Conservation (phyloP, 2,888 invertebrate genomes). For the Scaptodrosophila latifasciaeformis region DNA sequence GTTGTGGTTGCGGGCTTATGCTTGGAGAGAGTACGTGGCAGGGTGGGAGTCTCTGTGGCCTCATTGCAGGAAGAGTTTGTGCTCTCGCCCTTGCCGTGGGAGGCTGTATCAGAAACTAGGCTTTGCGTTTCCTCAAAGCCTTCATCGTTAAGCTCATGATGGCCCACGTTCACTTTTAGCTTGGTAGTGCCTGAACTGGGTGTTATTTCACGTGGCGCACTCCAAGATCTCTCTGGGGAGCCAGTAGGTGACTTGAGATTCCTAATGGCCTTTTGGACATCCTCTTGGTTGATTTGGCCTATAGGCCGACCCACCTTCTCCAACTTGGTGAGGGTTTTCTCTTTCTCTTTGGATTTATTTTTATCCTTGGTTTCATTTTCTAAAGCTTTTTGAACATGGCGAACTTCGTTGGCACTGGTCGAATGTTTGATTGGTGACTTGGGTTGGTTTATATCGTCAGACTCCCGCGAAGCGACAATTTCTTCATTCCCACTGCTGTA, state of each 20-base stretch:
- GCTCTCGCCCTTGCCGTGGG: constrained; percentile 80
- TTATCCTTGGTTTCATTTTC: constrained; percentile 70
- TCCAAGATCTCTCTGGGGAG: constrained; percentile 79
- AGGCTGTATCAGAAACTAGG: constrained; percentile 89
- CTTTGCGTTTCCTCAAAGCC: constrained; percentile 94
- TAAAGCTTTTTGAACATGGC: constrained; percentile 34
- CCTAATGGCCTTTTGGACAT: constrained; percentile 82
- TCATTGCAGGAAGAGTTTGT: constrained; percentile 85
- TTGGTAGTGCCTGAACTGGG: constrained; percentile 40
- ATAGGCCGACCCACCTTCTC: constrained; percentile 79
- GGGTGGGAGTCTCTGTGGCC: constrained; percentile 76
- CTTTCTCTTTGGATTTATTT: too few species aligned
- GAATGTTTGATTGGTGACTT: too few species aligned
- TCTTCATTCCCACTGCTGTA: constrained; percentile 79
- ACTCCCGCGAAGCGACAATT: constrained; percentile 73
- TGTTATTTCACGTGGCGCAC: constrained; percentile 74
- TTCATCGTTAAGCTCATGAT: constrained; percentile 86
- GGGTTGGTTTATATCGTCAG: constrained; percentile 59
- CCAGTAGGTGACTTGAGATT: constrained; percentile 80
- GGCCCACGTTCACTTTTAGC: constrained; percentile 56
- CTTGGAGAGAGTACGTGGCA: constrained; percentile 45
- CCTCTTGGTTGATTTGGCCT: constrained; percentile 83
- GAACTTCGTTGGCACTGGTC: constrained; percentile 48
- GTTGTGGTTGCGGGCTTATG: constrained; percentile 47
- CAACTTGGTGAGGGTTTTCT: constrained; percentile 68